These are phyloP conservation scores for Temnothorax rugatulus DNA, from an alignment of 2,888 invertebrate species.

Conservation along the genomic window DNA sequence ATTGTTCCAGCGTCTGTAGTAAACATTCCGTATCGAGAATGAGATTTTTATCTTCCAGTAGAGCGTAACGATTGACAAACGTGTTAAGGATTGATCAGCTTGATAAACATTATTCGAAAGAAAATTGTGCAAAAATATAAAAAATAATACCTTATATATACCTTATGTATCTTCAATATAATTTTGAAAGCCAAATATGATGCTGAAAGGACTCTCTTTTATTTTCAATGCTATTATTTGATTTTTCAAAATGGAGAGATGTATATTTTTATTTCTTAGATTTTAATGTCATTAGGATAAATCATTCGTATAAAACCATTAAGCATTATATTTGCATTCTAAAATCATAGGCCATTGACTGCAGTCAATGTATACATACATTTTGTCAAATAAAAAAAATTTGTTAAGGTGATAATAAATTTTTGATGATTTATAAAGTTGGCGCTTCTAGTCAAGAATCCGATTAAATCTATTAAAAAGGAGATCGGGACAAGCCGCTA, in stretches of 20 bases:
- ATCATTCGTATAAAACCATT: neutral
- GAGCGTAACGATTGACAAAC: conserved; percentile 55
- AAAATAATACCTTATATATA: neutral
- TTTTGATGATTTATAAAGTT: too few species aligned
- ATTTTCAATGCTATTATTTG: neutral
- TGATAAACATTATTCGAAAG: neutral
- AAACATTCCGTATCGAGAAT: conserved; percentile 34
- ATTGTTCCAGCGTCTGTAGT: conserved; percentile 47
- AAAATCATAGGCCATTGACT: neutral
- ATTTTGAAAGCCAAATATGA: conserved; percentile 6
- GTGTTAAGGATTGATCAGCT: conserved; percentile 61
- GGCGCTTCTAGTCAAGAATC: too few species aligned
- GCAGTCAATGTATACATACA: too few species aligned
- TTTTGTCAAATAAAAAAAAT: too few species aligned
- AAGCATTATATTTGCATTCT: neutral
- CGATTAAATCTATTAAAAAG: too few species aligned
- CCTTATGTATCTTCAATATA: neutral
- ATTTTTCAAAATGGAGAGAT: neutral
- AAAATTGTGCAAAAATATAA: neutral
- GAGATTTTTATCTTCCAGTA: conserved; percentile 57
- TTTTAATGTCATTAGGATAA: neutral
- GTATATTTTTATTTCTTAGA: neutral
- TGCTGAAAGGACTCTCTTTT: neutral
- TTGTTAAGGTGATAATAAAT: too few species aligned
- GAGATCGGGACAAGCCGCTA: too few species aligned